phyloP scores from a whole-genome alignment of 2,113 vertebrate species.

The Bombycilla garrulus region DNA sequence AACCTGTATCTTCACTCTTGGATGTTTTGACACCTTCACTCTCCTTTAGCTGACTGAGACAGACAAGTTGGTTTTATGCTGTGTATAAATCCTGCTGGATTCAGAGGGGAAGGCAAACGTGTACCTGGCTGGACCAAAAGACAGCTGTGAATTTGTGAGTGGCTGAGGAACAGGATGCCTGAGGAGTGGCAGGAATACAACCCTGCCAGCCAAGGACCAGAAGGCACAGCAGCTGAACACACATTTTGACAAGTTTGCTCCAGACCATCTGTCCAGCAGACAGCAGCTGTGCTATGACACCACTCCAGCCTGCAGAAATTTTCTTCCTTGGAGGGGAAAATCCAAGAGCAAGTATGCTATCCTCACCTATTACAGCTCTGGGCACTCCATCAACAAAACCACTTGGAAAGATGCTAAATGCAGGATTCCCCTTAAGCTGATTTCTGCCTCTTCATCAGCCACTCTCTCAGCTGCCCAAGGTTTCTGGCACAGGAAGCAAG shows the following conservation, averaged over 20 bases:
- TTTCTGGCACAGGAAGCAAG: neutral
- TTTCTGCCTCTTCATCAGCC: neutral
- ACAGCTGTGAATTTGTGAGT: neutral
- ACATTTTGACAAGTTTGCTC: neutral
- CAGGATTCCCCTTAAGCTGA: neutral
- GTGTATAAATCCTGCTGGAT: neutral
- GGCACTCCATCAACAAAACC: neutral
- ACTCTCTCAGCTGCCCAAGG: neutral
- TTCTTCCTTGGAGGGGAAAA: neutral
- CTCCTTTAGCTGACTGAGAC: neutral
- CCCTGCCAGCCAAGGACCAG: neutral
- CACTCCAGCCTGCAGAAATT: neutral
- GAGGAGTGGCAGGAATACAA: neutral
- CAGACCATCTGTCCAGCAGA: conserved; percentile 5
- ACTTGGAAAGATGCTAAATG: neutral
- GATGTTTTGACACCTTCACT: neutral
- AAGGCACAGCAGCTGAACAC: conserved; percentile 7
- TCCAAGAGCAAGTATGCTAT: neutral
- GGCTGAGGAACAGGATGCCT: neutral
- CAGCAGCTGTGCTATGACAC: neutral
- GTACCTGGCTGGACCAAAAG: neutral
- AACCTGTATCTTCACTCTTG: neutral
- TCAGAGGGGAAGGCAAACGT: neutral
- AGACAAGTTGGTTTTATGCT: neutral
- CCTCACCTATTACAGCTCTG: neutral